Evolutionary conservation across 2,888 invertebrate genomes (phyloP).

Genomic region (Arctia plantaginis): DNA sequence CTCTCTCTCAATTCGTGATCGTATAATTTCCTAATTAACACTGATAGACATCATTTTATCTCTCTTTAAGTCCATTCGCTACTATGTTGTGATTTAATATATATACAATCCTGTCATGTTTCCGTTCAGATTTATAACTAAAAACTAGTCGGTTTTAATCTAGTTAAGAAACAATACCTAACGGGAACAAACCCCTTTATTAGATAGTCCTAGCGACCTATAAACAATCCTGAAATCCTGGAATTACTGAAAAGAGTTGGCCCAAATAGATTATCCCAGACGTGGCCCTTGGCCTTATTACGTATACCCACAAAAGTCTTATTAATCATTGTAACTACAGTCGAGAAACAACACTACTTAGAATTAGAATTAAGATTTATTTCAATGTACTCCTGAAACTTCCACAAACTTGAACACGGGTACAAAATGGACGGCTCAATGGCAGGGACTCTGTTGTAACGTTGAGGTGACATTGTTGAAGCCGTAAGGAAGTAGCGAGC

Average conservation of each 20-base stretch:
- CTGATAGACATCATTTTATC: background rate
- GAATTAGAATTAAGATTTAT: background rate
- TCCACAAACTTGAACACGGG: background rate
- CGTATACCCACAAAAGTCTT: background rate
- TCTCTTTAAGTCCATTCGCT: background rate
- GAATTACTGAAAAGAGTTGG: background rate
- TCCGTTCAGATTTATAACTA: background rate
- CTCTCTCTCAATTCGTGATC: background rate
- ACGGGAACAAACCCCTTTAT: background rate
- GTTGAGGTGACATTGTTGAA: conserved; percentile 5
- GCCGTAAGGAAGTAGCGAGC: conserved; percentile 16
- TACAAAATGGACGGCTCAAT: conserved; percentile 13
- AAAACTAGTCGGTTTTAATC: background rate
- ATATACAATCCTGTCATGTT: background rate
- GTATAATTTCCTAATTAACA: background rate
- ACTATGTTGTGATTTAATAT: background rate
- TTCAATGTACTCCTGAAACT: background rate
- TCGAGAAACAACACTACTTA: background rate
- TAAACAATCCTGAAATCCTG: background rate
- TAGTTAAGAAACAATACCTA: background rate
- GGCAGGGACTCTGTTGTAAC: conserved; percentile 21
- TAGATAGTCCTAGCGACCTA: background rate
- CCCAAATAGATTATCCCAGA: background rate
- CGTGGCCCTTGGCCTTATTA: background rate
- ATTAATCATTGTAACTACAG: background rate